A percentile compares a stretch with the other conserved stretches of the same genome.
Conservation (phyloP, 2,113 vertebrate species). For the Perca fluviatilis region DNA sequence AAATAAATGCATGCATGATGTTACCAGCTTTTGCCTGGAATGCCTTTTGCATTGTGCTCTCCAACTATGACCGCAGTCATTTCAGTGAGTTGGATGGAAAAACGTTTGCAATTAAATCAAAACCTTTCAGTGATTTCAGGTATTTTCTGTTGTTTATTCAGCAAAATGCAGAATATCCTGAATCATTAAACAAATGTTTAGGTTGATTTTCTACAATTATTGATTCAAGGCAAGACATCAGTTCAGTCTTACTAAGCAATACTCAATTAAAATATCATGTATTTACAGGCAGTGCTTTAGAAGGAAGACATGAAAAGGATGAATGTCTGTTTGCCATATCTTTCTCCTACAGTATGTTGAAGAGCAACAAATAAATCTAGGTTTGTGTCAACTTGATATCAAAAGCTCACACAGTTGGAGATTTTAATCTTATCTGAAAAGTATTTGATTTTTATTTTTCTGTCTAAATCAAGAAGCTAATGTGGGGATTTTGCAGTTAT, state of each 20-base stretch:
- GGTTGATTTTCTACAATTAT: neutral
- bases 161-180: neutral
- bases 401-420: neutral
- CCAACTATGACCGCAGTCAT: neutral
- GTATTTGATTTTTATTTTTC: neutral
- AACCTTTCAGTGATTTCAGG: neutral
- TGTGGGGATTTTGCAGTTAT: neutral
- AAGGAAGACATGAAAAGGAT: neutral
- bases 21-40: neutral
- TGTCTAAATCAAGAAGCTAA: neutral
- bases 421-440: neutral
- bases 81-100: neutral
- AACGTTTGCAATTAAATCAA: neutral
- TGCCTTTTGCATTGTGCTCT: neutral
- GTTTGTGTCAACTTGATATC: neutral
- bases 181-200: neutral
- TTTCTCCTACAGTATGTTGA: neutral
- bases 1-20: slow-evolving; percentile 13
- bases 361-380: neutral
- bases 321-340: too few species aligned
- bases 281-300: neutral
- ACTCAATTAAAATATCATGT: neutral
- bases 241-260: neutral
- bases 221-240: neutral
- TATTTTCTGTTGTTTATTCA: neutral